Percentiles rank a stretch among this genome's conserved stretches.
Conservation (phyloP, 2,888 invertebrate species). For the Syrphus vitripennis region DNA sequence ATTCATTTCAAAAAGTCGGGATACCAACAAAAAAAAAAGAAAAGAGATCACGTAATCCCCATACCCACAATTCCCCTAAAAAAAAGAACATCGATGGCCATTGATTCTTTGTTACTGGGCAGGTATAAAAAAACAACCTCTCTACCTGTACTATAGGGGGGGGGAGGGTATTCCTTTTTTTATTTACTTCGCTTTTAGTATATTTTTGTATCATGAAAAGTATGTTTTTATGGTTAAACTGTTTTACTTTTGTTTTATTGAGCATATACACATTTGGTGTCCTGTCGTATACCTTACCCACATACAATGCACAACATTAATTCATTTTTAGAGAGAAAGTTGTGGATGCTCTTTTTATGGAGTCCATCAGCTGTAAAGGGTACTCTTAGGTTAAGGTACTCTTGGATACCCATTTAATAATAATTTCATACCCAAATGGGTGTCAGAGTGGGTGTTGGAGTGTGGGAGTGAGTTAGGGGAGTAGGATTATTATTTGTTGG, state of each 20-base stretch:
- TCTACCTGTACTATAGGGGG: too few relatives aligned
- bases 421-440: constrained; percentile 35
- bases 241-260: constrained; percentile 42
- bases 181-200: background rate
- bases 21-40: constrained; percentile 22
- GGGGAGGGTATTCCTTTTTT: background rate
- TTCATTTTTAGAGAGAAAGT: constrained; percentile 41
- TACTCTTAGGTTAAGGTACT: background rate
- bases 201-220: constrained; percentile 26
- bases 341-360: background rate
- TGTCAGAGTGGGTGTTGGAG: background rate
- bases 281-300: too few relatives aligned
- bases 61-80: background rate
- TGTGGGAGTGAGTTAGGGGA: background rate
- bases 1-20: constrained; percentile 50
- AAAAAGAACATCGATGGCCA: constrained; percentile 42
- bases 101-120: constrained; percentile 50
- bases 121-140: constrained; percentile 46
- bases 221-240: constrained; percentile 59
- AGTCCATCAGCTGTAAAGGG: background rate
- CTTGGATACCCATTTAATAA: constrained; percentile 65
- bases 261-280: background rate
- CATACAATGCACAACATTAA: constrained; percentile 60
- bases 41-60: background rate
- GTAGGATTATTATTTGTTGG: constrained; percentile 61